These are phyloP conservation scores for Polypterus senegalus DNA, from an alignment of 2,113 vertebrate genomes.

Conservation along the genomic window DNA sequence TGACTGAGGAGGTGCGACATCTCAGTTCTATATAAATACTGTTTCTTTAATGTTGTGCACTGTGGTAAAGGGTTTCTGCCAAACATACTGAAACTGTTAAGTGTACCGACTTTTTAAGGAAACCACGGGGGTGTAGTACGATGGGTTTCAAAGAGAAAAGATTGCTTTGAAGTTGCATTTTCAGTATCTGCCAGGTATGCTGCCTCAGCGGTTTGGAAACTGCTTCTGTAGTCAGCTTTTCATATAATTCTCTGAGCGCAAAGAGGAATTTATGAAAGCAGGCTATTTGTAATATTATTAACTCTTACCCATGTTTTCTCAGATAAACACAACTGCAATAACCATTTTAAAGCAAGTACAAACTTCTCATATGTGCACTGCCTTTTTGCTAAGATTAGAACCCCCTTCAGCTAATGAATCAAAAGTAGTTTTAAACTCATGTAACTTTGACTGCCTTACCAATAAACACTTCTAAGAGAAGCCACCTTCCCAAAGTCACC, in stretches of 20 bases:
- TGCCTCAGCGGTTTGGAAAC: conserved; percentile 55
- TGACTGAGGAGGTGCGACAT: conserved; percentile 33
- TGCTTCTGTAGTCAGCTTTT: conserved; percentile 17
- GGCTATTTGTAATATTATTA: neutral
- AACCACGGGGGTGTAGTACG: conserved; percentile 65
- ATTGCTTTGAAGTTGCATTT: conserved; percentile 75
- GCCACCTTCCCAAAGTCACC: no score
- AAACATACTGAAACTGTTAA: conserved; percentile 84
- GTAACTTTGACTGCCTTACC: no score
- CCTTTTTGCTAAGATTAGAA: no score
- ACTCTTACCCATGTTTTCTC: neutral
- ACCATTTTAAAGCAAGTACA: no score
- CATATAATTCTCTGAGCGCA: conserved; percentile 8
- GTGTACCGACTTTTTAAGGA: conserved; percentile 61
- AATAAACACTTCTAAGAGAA: no score
- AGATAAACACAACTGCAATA: no score
- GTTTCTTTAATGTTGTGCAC: conserved; percentile 40
- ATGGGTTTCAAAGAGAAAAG: conserved; percentile 69
- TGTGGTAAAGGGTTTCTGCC: conserved; percentile 44
- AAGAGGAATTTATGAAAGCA: conserved; percentile 5
- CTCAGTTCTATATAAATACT: conserved; percentile 31
- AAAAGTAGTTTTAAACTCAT: no score
- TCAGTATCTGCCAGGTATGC: conserved; percentile 79
- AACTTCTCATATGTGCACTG: no score
- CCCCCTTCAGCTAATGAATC: no score